Evolutionary conservation across 2,888 invertebrate genomes (phyloP).

Genomic region (Hydriomena furcata): DNA sequence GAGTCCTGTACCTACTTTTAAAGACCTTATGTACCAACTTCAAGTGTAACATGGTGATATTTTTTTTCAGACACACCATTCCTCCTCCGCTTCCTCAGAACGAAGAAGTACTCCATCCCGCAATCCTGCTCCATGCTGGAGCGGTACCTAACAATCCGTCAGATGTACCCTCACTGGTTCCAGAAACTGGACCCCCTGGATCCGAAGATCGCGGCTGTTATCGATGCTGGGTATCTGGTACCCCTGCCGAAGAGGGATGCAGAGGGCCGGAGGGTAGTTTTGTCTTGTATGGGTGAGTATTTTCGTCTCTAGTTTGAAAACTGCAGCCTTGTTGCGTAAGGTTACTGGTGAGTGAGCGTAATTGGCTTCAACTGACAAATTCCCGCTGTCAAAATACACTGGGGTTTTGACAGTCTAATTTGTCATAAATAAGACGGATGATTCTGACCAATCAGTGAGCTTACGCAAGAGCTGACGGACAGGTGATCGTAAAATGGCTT

Average conservation of each 20-base stretch:
- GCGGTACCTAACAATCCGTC: slow-evolving; percentile 92
- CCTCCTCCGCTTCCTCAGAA: slow-evolving; percentile 91
- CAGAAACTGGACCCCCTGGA: slow-evolving; percentile 91
- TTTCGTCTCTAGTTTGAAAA: background rate
- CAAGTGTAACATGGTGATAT: slow-evolving; percentile 10
- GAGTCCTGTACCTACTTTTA: no score
- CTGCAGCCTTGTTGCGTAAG: no score
- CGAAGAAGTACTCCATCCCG: slow-evolving; percentile 94
- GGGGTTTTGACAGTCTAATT: no score
- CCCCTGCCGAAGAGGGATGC: slow-evolving; percentile 89
- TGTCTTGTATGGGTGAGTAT: slow-evolving; percentile 89
- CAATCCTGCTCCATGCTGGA: slow-evolving; percentile 94
- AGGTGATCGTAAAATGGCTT: no score
- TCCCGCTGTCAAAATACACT: no score
- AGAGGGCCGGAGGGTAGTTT: slow-evolving; percentile 89
- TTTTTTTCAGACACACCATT: slow-evolving; percentile 87
- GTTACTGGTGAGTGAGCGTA: no score
- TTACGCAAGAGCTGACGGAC: no score
- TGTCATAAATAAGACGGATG: no score
- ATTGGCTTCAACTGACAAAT: no score
- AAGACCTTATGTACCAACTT: no score
- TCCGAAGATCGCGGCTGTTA: slow-evolving; percentile 90
- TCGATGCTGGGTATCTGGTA: slow-evolving; percentile 91
- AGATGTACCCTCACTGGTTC: slow-evolving; percentile 94
- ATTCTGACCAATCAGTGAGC: no score